These are phyloP conservation scores for Oreocharis arfaki DNA, from an alignment of 2,113 vertebrate species.

Conservation along the genomic window DNA sequence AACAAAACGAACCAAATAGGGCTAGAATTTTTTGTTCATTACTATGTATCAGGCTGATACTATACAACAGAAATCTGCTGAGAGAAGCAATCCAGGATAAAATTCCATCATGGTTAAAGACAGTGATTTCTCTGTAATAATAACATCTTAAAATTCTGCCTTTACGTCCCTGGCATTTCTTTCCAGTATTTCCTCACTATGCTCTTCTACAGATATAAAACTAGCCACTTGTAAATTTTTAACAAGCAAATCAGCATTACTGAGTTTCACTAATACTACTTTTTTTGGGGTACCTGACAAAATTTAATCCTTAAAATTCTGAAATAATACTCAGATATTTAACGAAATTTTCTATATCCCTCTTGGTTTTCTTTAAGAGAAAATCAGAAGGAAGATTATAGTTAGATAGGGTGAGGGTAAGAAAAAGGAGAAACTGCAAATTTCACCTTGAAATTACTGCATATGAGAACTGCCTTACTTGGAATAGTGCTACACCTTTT, in stretches of 20 bases:
- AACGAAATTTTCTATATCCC: background rate
- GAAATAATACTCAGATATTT: background rate
- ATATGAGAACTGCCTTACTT: background rate
- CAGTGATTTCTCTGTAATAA: background rate
- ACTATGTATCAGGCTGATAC: background rate
- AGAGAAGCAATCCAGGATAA: background rate
- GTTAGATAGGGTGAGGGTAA: background rate
- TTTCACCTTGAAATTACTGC: background rate
- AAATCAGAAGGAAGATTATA: background rate
- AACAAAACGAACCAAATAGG: background rate
- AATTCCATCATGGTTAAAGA: conserved; percentile 3
- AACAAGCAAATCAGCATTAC: background rate
- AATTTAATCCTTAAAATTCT: background rate
- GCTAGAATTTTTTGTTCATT: background rate
- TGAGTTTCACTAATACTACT: background rate
- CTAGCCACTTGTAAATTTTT: background rate
- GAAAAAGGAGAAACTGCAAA: background rate
- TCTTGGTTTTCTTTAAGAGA: background rate
- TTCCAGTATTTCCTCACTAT: background rate
- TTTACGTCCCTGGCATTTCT: background rate
- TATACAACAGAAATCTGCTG: background rate
- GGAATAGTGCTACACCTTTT: background rate
- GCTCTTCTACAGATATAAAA: background rate
- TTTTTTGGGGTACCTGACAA: background rate
- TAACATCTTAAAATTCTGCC: background rate